Conservation (phyloP, 2,113 vertebrate genomes). For the Anolis sagrei region DNA sequence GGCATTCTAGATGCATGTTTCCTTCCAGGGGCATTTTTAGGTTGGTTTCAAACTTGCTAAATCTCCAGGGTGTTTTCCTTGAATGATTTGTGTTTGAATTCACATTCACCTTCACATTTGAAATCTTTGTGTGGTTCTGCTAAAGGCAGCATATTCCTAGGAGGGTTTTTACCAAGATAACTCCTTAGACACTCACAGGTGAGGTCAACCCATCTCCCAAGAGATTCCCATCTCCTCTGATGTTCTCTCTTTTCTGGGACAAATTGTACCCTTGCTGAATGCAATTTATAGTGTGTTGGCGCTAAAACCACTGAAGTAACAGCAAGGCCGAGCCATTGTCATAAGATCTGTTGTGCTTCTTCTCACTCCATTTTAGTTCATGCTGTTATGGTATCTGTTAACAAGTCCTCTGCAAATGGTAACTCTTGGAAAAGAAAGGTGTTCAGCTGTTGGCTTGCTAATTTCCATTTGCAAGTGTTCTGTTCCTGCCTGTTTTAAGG, state of each 20-base stretch:
- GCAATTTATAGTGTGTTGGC: not conserved
- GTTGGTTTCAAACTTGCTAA: not conserved
- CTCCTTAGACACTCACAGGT: not conserved
- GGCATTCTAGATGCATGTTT: not conserved
- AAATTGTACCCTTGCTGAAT: slow-evolving; percentile 4
- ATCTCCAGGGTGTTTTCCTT: not conserved
- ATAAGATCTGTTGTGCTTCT: not conserved
- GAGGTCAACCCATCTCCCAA: not conserved
- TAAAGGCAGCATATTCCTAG: slow-evolving; percentile 11
- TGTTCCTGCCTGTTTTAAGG: slow-evolving; percentile 30
- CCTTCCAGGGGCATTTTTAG: not conserved
- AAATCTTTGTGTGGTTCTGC: slow-evolving; percentile 2
- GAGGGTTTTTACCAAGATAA: slow-evolving; percentile 6
- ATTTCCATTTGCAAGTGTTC: slow-evolving; percentile 17
- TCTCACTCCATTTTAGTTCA: not conserved
- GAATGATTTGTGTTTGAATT: not conserved
- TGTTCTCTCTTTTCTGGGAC: not conserved
- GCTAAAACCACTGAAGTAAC: not conserved
- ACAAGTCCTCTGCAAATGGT: not conserved
- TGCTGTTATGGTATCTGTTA: not conserved
- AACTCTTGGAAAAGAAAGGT: slow-evolving; percentile 15
- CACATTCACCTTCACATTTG: slow-evolving; percentile 4
- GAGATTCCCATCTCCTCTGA: not conserved
- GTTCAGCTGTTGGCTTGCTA: slow-evolving; percentile 1
- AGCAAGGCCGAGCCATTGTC: not conserved